Percentiles rank a stretch among this genome's conserved stretches.
Conservation (phyloP, 1,140 invertebrate species). For the Orius laevigatus region DNA sequence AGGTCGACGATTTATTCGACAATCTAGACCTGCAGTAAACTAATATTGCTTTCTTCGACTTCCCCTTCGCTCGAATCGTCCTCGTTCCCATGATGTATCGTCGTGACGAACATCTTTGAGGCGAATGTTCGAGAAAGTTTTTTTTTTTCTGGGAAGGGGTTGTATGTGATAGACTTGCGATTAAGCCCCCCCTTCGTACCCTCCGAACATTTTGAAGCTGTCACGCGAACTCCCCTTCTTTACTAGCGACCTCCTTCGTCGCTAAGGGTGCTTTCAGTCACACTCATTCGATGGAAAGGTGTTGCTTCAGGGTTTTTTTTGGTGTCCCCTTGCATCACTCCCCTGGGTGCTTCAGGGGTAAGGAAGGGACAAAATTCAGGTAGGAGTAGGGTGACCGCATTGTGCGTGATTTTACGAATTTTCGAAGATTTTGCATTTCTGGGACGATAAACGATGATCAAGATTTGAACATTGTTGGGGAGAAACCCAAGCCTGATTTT, state of each 20-base stretch:
- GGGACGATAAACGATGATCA: no score
- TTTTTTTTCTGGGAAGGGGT: neutral
- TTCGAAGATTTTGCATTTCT: no score
- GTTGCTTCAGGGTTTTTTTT: no score
- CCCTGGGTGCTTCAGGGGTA: no score
- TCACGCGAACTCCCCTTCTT: neutral
- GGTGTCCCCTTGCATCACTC: no score
- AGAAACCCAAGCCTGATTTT: no score
- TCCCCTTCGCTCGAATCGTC: neutral
- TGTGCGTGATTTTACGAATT: no score
- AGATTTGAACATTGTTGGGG: no score
- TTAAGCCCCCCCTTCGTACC: neutral
- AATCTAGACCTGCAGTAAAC: neutral
- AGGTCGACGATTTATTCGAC: neutral
- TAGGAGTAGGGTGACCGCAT: no score
- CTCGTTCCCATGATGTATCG: neutral
- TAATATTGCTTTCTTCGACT: slow-evolving; percentile 4
- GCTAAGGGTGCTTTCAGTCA: no score
- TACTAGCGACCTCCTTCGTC: neutral
- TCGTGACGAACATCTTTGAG: slow-evolving; percentile 5
- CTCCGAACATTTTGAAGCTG: neutral
- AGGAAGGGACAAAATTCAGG: no score
- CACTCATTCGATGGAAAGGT: no score
- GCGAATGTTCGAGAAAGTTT: neutral
- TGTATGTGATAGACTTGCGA: neutral